phyloP scores from a whole-genome alignment of 2,888 invertebrate genomes.

The Cephus pygmeus region DNA sequence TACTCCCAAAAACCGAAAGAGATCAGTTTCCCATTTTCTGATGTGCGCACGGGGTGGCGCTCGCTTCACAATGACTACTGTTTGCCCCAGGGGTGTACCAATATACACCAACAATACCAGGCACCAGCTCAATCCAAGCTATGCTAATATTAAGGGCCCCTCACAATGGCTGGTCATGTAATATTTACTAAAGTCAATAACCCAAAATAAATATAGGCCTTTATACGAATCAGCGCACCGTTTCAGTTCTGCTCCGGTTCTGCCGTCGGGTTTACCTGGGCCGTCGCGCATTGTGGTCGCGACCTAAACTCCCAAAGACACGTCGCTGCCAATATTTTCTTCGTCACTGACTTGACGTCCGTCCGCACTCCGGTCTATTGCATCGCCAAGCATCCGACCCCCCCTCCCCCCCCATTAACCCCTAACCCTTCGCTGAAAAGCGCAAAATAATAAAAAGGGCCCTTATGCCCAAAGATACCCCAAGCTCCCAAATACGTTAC shows the following conservation, averaged over 20 bases:
- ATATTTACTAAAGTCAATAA: slow-evolving; percentile 52
- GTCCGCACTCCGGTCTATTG: background rate
- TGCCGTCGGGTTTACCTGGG: background rate
- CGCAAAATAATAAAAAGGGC: background rate
- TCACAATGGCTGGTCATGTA: slow-evolving; percentile 43
- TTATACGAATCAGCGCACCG: slow-evolving; percentile 16
- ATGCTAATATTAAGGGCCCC: slow-evolving; percentile 41
- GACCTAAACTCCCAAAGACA: slow-evolving; percentile 9
- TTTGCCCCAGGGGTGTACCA: slow-evolving; percentile 27
- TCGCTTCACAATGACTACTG: slow-evolving; percentile 17
- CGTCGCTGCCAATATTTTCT: background rate
- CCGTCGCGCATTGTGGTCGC: slow-evolving; percentile 17
- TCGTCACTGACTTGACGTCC: background rate
- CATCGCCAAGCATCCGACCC: background rate
- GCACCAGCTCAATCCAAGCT: slow-evolving; percentile 26
- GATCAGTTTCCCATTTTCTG: slow-evolving; percentile 5
- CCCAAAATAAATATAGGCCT: slow-evolving; percentile 43
- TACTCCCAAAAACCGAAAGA: background rate
- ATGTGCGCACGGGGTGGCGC: background rate
- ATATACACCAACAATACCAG: slow-evolving; percentile 24
- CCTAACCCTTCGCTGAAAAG: background rate
- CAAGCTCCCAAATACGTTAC: background rate
- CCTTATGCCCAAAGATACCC: background rate
- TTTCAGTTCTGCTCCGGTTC: background rate
- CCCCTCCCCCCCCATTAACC: background rate